A percentile compares a stretch with the other conserved stretches of the same genome.
Evolutionary conservation across 2,888 invertebrate species (phyloP).

Genomic region (Eupsilia transversa): DNA sequence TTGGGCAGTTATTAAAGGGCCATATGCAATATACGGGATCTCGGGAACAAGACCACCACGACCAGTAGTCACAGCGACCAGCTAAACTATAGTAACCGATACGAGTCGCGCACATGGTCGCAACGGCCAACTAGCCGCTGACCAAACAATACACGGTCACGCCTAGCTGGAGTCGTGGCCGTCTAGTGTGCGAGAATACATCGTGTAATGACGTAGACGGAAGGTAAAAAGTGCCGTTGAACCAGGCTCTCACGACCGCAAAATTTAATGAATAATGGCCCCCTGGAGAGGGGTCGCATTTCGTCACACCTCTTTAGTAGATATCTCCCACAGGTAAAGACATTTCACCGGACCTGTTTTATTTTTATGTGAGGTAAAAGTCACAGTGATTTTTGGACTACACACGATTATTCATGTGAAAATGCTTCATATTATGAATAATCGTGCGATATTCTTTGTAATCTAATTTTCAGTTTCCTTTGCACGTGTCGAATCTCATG

Average conservation of each 20-base stretch:
- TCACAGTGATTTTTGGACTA: conserved; percentile 60
- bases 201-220: conserved; percentile 66
- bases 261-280: conserved; percentile 70
- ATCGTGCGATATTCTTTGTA: not conserved
- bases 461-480: conserved; percentile 77
- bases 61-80: too few species aligned
- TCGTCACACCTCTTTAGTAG: conserved; percentile 66
- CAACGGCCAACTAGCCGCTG: too few species aligned
- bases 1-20: conserved; percentile 62
- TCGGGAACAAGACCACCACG: too few species aligned
- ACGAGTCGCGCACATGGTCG: too few species aligned
- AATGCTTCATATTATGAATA: not conserved
- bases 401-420: conserved; percentile 9
- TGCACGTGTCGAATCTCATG: conserved; percentile 79
- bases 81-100: too few species aligned
- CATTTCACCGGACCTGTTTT: conserved; percentile 67
- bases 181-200: too few species aligned
- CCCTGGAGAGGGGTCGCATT: conserved; percentile 75
- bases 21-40: too few species aligned
- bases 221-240: conserved; percentile 62
- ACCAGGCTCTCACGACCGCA: conserved; percentile 55
- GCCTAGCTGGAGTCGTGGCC: too few species aligned
- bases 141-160: too few species aligned
- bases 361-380: conserved; percentile 58
- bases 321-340: conserved; percentile 71